These are phyloP conservation scores for Pseudomyrmex concolor DNA, from an alignment of 1,140 invertebrate genomes.

Conservation along the genomic window DNA sequence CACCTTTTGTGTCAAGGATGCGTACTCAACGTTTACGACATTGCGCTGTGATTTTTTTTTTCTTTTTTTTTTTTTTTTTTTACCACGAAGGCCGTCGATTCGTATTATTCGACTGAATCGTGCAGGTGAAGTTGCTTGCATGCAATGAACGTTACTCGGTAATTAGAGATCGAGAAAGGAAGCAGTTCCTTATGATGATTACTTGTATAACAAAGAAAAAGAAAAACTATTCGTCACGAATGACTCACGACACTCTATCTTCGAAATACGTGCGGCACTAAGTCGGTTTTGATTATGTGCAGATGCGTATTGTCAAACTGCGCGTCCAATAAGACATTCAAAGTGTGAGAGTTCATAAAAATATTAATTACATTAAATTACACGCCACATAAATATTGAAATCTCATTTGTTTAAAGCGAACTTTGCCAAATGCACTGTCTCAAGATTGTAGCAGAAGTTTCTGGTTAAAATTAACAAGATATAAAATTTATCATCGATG, in stretches of 20 bases:
- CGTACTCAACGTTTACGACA: constrained; percentile 32
- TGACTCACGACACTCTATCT: constrained; percentile 4
- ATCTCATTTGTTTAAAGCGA: too few relatives aligned
- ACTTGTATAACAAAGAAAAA: constrained; percentile 16
- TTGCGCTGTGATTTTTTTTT: constrained; percentile 46
- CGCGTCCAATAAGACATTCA: too few relatives aligned
- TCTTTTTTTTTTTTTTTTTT: constrained; percentile 36
- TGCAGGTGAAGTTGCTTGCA: constrained; percentile 61
- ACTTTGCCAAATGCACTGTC: too few relatives aligned
- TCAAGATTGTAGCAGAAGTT: too few relatives aligned
- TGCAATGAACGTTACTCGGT: constrained; percentile 14
- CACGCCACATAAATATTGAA: background rate
- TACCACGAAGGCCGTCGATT: constrained; percentile 67
- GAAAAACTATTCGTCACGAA: constrained; percentile 10
- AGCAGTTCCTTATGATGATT: constrained; percentile 47
- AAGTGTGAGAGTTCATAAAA: too few relatives aligned
- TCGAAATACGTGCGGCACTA: background rate
- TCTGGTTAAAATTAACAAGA: too few relatives aligned
- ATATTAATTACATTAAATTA: background rate
- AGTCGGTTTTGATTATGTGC: too few relatives aligned
- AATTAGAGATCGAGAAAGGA: constrained; percentile 66
- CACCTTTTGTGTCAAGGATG: constrained; percentile 68
- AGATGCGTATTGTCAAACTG: too few relatives aligned
- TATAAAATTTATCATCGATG: too few relatives aligned
- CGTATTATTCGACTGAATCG: constrained; percentile 64